These are phyloP conservation scores for Linepithema humile DNA, from an alignment of 1,140 invertebrate genomes.

Conservation along the genomic window DNA sequence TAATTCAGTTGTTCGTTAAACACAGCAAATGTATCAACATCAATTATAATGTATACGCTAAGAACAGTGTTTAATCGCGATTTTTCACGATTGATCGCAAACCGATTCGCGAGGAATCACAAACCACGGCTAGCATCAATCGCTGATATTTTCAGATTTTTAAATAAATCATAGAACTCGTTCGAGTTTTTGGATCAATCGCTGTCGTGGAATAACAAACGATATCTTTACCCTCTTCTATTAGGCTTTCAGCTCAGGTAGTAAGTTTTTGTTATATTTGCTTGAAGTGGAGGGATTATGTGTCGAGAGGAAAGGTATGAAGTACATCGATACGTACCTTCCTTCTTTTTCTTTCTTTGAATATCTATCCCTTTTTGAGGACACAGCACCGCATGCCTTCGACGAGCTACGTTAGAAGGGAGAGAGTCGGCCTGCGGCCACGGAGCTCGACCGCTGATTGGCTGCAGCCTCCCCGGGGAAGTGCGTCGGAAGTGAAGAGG, in stretches of 20 bases:
- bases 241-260: neutral
- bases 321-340: neutral
- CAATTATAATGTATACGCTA: neutral
- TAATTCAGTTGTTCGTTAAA: neutral
- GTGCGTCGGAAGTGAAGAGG: conserved; percentile 72
- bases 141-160: neutral
- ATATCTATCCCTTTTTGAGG: too few relatives aligned
- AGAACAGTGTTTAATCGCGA: neutral
- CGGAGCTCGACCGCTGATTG: conserved; percentile 68
- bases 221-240: neutral
- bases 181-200: neutral
- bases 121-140: neutral
- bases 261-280: conserved; percentile 37
- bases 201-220: neutral
- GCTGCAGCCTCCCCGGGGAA: conserved; percentile 70
- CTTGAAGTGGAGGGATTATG: neutral
- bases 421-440: conserved; percentile 64
- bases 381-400: conserved; percentile 52
- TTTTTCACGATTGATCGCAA: neutral
- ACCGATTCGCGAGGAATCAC: neutral
- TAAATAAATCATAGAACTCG: neutral
- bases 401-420: conserved; percentile 61
- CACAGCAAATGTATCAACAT: too few relatives aligned
- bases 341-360: too few relatives aligned
- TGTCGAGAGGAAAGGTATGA: conserved; percentile 27